Conservation (phyloP, 1,140 invertebrate species). For the Bombus turneri region DNA sequence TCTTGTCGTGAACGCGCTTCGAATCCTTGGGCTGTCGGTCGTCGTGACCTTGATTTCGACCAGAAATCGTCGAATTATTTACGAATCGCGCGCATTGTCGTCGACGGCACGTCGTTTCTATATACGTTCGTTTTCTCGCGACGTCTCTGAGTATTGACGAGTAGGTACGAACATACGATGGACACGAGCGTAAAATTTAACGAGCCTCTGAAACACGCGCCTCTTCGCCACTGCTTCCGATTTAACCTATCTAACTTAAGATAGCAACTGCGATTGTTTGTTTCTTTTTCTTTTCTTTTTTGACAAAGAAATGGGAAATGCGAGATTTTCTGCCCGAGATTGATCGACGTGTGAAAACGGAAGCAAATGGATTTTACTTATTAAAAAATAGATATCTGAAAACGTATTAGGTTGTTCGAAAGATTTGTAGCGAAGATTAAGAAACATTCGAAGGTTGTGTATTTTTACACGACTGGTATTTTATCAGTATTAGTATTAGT, state of each 20-base stretch:
- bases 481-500: too few relatives aligned
- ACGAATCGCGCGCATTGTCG: background rate
- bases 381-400: too few relatives aligned
- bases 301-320: background rate
- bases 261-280: background rate
- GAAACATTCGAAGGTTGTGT: too few relatives aligned
- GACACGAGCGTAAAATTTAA: constrained; percentile 52
- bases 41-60: constrained; percentile 4
- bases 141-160: constrained; percentile 69
- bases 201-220: background rate
- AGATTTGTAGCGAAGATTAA: too few relatives aligned
- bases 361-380: too few relatives aligned
- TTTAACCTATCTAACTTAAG: background rate
- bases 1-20: background rate
- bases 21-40: background rate
- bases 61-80: constrained; percentile 1
- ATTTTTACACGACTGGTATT: too few relatives aligned
- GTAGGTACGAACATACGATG: constrained; percentile 65
- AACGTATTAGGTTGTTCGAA: too few relatives aligned
- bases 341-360: background rate
- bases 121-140: constrained; percentile 35
- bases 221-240: background rate
- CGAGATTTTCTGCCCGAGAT: background rate
- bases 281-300: background rate
- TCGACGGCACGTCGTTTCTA: background rate